phyloP scores from a whole-genome alignment of 2,888 invertebrate species.

The Amblyjoppa fuscipennis region DNA sequence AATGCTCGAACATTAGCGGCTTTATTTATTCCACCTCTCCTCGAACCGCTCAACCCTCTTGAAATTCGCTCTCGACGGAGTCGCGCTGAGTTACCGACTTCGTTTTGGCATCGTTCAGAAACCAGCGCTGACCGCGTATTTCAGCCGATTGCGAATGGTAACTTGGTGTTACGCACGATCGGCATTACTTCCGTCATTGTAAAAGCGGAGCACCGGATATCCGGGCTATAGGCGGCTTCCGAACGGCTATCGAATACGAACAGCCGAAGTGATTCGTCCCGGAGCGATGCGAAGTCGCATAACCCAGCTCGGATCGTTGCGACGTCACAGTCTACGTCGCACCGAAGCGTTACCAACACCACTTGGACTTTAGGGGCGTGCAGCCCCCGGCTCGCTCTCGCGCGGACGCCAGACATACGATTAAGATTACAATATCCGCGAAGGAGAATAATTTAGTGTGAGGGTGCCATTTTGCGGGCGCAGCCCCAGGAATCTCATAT shows the following conservation, averaged over 20 bases:
- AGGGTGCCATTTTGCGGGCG: slow-evolving; percentile 77
- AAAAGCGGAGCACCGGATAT: background rate
- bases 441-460: slow-evolving; percentile 79
- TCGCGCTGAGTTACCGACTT: too few species aligned
- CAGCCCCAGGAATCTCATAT: slow-evolving; percentile 80
- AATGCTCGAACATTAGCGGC: slow-evolving; percentile 78
- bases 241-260: background rate
- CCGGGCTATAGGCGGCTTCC: background rate
- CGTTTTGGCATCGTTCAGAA: too few species aligned
- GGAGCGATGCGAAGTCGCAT: background rate
- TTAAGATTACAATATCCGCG: slow-evolving; percentile 78
- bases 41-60: slow-evolving; percentile 65
- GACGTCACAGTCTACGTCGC: background rate
- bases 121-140: too few species aligned
- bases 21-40: slow-evolving; percentile 78
- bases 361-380: slow-evolving; percentile 20
- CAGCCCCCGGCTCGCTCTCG: background rate
- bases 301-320: background rate
- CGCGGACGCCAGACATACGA: slow-evolving; percentile 64
- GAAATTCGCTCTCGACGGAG: slow-evolving; percentile 35
- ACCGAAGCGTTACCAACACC: background rate
- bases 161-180: background rate
- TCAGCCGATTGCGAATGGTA: background rate
- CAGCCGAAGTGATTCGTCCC: slow-evolving; percentile 1
- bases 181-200: background rate